Base-by-base conservation (phyloP, 2,888 invertebrate genomes). In the Apamea sordens region DNA sequence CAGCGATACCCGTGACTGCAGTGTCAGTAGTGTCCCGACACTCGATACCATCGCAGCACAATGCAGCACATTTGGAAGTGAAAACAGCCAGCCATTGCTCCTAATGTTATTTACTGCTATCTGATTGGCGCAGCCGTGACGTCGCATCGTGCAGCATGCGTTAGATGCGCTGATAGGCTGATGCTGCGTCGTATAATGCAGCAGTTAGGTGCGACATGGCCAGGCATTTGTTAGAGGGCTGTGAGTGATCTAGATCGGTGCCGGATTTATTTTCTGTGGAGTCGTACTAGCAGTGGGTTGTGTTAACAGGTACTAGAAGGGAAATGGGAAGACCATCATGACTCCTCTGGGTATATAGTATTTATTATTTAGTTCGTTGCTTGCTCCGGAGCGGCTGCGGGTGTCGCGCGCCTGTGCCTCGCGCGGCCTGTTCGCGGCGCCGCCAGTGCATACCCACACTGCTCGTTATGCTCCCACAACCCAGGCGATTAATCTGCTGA, bases 91-190 rank as follows among this genome's bases (percentile, higher is more conserved):
- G 79, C 86, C 79, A 76, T 80, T 80, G 84, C 87, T 77, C 64
- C 63, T 85, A 85, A 85, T 80, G 89, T 88, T 85, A 81, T 89
- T 89, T 89, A 88, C 78, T 75, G 77, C 75, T 32, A 88, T 88
- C 89, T 81, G 88, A 89, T 89, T 82, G 88, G 81, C 50, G 41
- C 32, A 67, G 32, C 73, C 68, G 75, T 82, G 83, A 82, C 72
- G 83, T 70, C 24, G 80, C 59, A 71, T 80, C 74, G 75, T 74
- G 85, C 87, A 85, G 78, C 82, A 89, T 79, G 79, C 88, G 85
- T 85, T 85, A 80, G 79, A 77, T 83, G 61, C 15, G 28, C 76
- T 21, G 89, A 88, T 88, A 88, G 73, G 85, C 64, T 70, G 77
- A 72, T 79, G 53, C 41, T 59, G 79, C 67, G 64, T 78, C 70